Base-by-base conservation (phyloP, 2,113 vertebrate species). In the Poecile atricapillus region DNA sequence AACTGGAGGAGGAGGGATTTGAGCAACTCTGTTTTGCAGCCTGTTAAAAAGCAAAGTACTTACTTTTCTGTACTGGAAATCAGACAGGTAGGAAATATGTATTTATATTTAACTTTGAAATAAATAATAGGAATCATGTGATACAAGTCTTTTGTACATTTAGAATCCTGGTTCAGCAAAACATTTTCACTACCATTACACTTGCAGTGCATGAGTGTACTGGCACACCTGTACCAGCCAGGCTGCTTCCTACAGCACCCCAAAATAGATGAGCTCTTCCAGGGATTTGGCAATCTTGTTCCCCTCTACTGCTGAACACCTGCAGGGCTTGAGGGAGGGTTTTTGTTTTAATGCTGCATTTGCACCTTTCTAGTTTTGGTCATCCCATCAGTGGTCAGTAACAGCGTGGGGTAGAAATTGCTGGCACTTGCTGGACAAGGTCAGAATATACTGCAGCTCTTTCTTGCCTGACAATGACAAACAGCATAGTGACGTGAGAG, bases 341-440 rank as follows among this genome's bases (percentile, higher is more conserved):
- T 46, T 83, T 46, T 46, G 10, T 11, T 88, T 78, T 15, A 41
- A n/a, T 35, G 52, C 39, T 39, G 47, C 47, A 8, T 70, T 84
- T 74, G n/a, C 23, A 41, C 25, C 49, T 83, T 64, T 41, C 76
- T 49, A 14, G 3, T 43, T 58, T 59, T 22, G 31, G 18, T 46
- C 10, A 30, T 24, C 27, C 0, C 14, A 22, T 49, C 50, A 28
- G 59, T 5, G 37, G 31, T 9, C 31, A 47, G 0, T 39, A 59
- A 9, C 9, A 46, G 44, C 0, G 2, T 12, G 37, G 2, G 23
- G 55, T 17, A 60, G 92, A 68, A 74, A 63, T 22, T 5, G 0
- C 47, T 90, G 81, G 64, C 43, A 14, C 30, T 75, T 44, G 44
- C 65, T 81, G 53, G 31, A 7, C 41, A 44, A 81, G 33, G 39